phyloP scores from a whole-genome alignment of 37 sponge, comb jelly and placozoan species.

The Mnemiopsis leidyi region DNA sequence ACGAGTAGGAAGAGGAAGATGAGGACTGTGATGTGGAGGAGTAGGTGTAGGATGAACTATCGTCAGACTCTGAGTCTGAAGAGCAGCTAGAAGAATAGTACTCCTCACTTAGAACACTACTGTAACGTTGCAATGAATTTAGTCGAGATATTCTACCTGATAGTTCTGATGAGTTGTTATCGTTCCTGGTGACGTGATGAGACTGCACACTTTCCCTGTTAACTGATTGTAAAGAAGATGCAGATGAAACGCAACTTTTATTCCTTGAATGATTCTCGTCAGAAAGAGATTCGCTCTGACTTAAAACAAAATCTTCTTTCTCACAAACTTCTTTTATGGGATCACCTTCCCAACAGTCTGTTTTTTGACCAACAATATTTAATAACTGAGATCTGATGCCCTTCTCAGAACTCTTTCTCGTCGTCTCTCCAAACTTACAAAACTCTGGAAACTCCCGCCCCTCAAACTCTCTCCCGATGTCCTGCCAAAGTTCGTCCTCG shows the following conservation, averaged over 20 bases:
- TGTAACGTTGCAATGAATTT: not conserved
- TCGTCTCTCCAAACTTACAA: not conserved
- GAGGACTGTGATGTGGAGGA: not conserved
- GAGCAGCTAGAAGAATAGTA: not conserved
- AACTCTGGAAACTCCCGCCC: not conserved
- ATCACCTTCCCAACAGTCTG: not conserved
- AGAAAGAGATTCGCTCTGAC: not conserved
- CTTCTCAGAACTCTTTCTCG: not conserved
- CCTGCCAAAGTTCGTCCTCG: slow-evolving; percentile 33
- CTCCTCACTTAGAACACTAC: slow-evolving; percentile 5
- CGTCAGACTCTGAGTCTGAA: not conserved
- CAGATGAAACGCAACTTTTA: not conserved
- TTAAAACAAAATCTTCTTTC: not conserved
- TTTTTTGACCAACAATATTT: too few species aligned
- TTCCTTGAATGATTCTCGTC: not conserved
- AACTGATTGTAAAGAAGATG: not conserved
- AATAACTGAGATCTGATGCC: too few species aligned
- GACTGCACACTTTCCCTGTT: not conserved
- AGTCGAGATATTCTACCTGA: not conserved
- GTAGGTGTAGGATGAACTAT: not conserved
- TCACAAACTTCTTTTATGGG: not conserved
- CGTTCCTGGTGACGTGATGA: not conserved
- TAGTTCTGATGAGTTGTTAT: not conserved
- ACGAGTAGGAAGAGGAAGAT: not conserved
- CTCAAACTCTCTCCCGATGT: not conserved